Conservation (phyloP, 2,797 vertebrate genomes). For the Sandelia bainsii region DNA sequence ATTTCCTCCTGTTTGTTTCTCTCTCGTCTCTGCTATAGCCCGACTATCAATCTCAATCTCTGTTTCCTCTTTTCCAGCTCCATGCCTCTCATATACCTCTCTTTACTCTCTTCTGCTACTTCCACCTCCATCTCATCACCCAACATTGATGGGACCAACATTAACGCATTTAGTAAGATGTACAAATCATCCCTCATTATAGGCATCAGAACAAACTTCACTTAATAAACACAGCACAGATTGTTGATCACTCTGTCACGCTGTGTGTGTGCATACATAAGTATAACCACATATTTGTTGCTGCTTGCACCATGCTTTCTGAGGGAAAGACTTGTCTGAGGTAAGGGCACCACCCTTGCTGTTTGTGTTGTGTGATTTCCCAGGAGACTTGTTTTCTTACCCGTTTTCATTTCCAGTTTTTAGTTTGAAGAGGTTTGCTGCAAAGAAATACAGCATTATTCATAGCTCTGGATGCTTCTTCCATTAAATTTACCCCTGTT, state of each 20-base stretch:
- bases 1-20: slow-evolving; percentile 10
- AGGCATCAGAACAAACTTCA: slow-evolving; percentile 14
- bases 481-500: not conserved
- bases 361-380: slow-evolving; percentile 18
- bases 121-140: slow-evolving; percentile 59
- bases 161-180: slow-evolving; percentile 48
- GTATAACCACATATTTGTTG: slow-evolving; percentile 73
- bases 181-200: not conserved
- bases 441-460: not conserved
- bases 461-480: not conserved
- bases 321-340: slow-evolving; percentile 77
- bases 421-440: slow-evolving; percentile 1
- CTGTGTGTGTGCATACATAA: slow-evolving; percentile 6
- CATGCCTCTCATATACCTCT: slow-evolving; percentile 38
- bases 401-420: not conserved
- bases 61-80: slow-evolving; percentile 71
- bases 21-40: slow-evolving; percentile 4
- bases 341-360: slow-evolving; percentile 72
- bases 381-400: not conserved
- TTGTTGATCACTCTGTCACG: slow-evolving; percentile 7
- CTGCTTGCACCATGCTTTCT: slow-evolving; percentile 80
- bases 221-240: not conserved
- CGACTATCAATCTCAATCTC: slow-evolving; percentile 42
- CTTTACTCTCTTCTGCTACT: slow-evolving; percentile 34
- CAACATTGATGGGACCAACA: slow-evolving; percentile 37